Evolutionary conservation across 2,888 invertebrate genomes (phyloP).

Genomic region (Sicus ferrugineus): DNA sequence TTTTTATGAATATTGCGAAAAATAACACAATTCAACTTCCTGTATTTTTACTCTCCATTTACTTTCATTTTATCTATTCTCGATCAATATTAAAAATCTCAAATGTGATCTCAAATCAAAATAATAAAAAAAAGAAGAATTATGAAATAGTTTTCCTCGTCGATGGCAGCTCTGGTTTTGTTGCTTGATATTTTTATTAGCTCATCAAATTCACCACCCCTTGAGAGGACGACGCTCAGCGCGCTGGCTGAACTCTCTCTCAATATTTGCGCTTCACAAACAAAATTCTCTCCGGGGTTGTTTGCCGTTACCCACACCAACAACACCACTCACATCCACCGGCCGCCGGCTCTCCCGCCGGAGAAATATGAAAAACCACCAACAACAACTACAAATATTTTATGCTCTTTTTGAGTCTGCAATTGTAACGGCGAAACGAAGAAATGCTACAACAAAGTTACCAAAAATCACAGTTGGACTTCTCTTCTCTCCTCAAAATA

Average conservation of each 20-base stretch:
- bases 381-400: constrained; percentile 1
- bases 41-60: background rate
- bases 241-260: background rate
- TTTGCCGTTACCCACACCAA: background rate
- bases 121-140: too few species aligned
- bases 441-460: background rate
- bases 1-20: background rate
- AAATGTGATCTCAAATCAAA: too few species aligned
- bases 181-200: constrained; percentile 20
- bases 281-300: background rate
- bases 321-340: constrained; percentile 11
- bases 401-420: constrained; percentile 26
- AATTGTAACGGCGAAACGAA: background rate
- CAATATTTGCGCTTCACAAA: constrained; percentile 11
- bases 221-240: constrained; percentile 2
- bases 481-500: too few species aligned
- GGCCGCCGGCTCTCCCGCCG: too few species aligned
- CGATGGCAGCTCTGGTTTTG: constrained; percentile 15
- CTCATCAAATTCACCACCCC: constrained; percentile 17
- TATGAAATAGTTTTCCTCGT: too few species aligned
- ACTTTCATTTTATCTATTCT: background rate
- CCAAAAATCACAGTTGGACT: background rate
- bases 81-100: too few species aligned
- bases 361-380: too few species aligned
- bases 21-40: background rate